phyloP scores from a whole-genome alignment of 2,113 vertebrate genomes.

The Elephas maximus region DNA sequence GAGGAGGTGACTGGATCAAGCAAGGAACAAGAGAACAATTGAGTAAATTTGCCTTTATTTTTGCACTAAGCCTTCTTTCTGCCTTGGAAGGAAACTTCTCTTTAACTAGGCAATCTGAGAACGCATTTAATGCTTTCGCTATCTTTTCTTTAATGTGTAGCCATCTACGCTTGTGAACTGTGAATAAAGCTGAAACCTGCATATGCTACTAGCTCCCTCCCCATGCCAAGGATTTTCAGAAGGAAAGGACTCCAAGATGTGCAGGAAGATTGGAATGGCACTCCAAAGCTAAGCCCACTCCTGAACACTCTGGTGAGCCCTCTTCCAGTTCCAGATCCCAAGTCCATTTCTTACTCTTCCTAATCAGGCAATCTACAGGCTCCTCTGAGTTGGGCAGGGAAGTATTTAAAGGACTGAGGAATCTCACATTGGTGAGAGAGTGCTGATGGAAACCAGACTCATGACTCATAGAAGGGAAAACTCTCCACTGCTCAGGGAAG shows the following conservation, averaged over 20 bases:
- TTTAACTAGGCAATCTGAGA: not conserved
- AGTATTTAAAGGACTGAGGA: not conserved
- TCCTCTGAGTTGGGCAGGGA: not conserved
- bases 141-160: not conserved
- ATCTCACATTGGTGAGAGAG: not conserved
- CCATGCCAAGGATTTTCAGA: not conserved
- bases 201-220: not conserved
- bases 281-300: not conserved
- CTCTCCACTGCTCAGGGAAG: not conserved
- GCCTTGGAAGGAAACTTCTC: constrained; percentile 13
- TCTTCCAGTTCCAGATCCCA: not conserved
- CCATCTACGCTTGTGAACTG: constrained; percentile 28
- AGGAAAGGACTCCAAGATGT: not conserved
- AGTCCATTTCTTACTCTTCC: not conserved
- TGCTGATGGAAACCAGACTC: not conserved
- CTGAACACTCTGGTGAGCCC: not conserved
- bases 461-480: not conserved
- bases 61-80: constrained; percentile 55
- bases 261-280: not conserved
- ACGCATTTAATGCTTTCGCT: not conserved
- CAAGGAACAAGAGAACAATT: constrained; percentile 33
- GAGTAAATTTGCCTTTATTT: constrained; percentile 31
- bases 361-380: not conserved
- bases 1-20: constrained; percentile 27
- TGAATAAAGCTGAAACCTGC: constrained; percentile 23